Conservation (phyloP, 2,113 vertebrate species). For the Varanus komodoensis region DNA sequence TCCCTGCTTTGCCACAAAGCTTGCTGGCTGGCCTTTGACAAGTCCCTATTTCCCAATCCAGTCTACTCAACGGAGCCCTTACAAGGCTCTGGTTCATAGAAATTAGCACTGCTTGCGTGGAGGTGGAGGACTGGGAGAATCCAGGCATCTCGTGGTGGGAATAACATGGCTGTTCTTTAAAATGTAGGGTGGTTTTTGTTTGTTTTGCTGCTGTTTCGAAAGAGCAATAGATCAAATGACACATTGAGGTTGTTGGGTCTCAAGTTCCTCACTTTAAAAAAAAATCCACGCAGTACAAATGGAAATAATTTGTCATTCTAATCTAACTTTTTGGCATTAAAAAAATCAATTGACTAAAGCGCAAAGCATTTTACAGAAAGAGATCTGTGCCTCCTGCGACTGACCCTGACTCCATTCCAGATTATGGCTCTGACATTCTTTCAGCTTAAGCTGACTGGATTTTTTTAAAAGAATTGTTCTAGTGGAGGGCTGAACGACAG, state of each 20-base stretch:
- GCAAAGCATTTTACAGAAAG: constrained; percentile 51
- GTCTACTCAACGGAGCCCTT: not conserved
- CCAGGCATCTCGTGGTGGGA: constrained; percentile 54
- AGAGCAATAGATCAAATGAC: constrained; percentile 57
- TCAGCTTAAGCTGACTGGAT: constrained; percentile 47
- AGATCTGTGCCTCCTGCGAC: constrained; percentile 44
- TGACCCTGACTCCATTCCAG: constrained; percentile 28
- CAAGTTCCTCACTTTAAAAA: constrained; percentile 49
- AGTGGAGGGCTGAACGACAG: constrained; percentile 58
- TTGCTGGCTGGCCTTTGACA: too few relatives aligned
- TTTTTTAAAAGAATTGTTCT: constrained; percentile 57
- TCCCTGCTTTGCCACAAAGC: too few relatives aligned
- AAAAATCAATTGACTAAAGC: constrained; percentile 52
- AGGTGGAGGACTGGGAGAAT: constrained; percentile 11
- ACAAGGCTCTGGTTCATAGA: not conserved
- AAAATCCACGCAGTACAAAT: constrained; percentile 59
- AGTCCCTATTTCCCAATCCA: too few relatives aligned
- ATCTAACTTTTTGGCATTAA: constrained; percentile 31
- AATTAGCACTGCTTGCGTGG: too few relatives aligned
- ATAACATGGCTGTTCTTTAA: constrained; percentile 57
- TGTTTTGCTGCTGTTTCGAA: constrained; percentile 44
- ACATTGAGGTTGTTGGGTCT: constrained; percentile 42
- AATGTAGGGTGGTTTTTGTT: not conserved
- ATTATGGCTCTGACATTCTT: constrained; percentile 51
- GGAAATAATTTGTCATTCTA: constrained; percentile 61